These are phyloP conservation scores for Tamandua tetradactyla DNA, from an alignment of 2,797 vertebrate genomes.

Conservation along the genomic window DNA sequence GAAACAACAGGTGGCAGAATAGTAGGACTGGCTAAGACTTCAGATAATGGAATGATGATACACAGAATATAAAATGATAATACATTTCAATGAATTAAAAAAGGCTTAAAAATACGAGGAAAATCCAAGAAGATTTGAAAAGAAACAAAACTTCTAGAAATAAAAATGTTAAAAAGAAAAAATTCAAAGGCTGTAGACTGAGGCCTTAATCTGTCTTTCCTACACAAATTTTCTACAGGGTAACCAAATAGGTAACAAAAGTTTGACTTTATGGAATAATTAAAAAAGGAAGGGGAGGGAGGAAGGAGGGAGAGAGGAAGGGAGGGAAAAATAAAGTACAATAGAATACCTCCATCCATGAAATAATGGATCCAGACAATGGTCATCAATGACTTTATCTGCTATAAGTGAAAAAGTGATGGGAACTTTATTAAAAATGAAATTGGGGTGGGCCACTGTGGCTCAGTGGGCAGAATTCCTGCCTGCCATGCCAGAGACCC, in stretches of 20 bases:
- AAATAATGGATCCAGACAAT: not conserved
- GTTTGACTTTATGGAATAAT: not conserved
- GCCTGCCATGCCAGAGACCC: too few relatives aligned
- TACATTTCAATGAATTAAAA: conserved; percentile 6
- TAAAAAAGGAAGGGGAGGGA: not conserved
- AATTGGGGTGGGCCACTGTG: too few relatives aligned
- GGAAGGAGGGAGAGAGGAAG: not conserved
- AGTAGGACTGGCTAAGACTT: not conserved
- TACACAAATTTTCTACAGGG: not conserved
- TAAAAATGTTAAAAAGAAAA: not conserved
- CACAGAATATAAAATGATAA: not conserved
- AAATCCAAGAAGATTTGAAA: not conserved
- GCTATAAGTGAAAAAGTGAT: not conserved
- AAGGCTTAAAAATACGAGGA: conserved; percentile 24
- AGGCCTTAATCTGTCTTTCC: not conserved
- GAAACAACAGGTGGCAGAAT: not conserved
- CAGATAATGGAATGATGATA: not conserved
- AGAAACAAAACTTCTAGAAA: not conserved
- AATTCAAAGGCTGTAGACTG: not conserved
- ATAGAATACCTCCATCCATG: not conserved
- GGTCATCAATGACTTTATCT: not conserved
- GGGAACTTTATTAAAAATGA: not conserved
- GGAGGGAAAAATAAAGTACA: not conserved
- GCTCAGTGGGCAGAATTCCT: too few relatives aligned
- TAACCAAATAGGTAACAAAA: not conserved